phyloP scores from a whole-genome alignment of 2,113 vertebrate genomes.

The Phalacrocorax carbo region DNA sequence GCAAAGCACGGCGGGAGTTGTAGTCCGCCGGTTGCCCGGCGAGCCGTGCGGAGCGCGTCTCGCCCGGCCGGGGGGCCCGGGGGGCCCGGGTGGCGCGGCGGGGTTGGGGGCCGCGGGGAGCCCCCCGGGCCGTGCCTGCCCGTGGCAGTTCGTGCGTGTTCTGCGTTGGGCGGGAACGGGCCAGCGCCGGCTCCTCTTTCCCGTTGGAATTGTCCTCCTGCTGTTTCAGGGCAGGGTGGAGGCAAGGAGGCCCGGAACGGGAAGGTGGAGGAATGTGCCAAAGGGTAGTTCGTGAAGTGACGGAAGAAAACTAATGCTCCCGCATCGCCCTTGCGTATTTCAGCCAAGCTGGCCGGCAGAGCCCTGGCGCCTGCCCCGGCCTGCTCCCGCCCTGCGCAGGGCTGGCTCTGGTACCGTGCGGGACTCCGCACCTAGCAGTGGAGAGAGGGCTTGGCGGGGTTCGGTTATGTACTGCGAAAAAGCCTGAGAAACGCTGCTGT shows the following conservation, averaged over 20 bases:
- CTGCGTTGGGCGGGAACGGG: accelerated
- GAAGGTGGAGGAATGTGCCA: not conserved
- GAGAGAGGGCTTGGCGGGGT: accelerated
- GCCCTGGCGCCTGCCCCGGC: not conserved
- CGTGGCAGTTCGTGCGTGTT: accelerated
- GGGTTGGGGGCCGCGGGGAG: not conserved
- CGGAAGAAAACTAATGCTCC: accelerated
- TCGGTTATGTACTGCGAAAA: accelerated
- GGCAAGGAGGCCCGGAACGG: too few relatives aligned
- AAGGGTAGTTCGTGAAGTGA: accelerated
- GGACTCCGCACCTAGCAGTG: accelerated
- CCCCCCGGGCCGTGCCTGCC: accelerated
- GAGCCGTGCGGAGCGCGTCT: not conserved
- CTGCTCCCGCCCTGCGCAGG: not conserved
- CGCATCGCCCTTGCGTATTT: accelerated
- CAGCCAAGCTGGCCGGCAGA: accelerated
- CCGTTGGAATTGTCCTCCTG: accelerated
- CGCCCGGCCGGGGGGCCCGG: not conserved
- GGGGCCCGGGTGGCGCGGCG: too few relatives aligned
- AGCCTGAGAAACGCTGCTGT: not conserved
- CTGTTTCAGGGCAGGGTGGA: not conserved
- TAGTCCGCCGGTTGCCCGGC: too few relatives aligned
- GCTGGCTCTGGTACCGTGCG: accelerated
- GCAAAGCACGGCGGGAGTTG: too few relatives aligned
- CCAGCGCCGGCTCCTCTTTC: not conserved